A percentile compares a stretch with the other conserved stretches of the same genome.
Evolutionary conservation across 2,113 vertebrate species (phyloP).

Genomic region (Microtus oregoni): DNA sequence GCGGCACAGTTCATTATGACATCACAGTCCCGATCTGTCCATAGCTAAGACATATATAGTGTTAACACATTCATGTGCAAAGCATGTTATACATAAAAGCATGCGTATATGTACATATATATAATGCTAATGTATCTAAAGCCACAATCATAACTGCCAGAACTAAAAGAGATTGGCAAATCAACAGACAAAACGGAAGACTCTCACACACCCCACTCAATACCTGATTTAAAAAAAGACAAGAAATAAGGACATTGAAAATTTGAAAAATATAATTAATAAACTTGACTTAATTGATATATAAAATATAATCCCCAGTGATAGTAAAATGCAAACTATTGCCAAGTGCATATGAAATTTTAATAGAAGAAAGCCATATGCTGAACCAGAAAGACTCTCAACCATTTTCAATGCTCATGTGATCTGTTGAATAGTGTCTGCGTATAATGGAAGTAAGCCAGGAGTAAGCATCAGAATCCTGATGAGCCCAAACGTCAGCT

Average conservation of each 20-base stretch:
- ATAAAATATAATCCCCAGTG: not conserved
- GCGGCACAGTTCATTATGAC: not conserved
- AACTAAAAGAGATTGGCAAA: not conserved
- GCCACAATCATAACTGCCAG: not conserved
- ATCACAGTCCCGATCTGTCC: too few relatives aligned
- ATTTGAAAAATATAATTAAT: not conserved
- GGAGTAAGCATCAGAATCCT: not conserved
- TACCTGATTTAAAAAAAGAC: not conserved
- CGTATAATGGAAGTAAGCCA: not conserved
- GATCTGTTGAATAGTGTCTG: not conserved
- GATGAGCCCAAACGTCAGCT: not conserved
- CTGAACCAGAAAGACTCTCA: not conserved
- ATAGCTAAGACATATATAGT: too few relatives aligned
- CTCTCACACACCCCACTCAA: not conserved
- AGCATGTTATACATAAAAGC: too few relatives aligned
- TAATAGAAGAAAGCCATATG: not conserved
- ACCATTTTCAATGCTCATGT: not conserved
- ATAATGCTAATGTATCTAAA: not conserved
- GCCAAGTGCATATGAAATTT: not conserved
- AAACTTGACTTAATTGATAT: not conserved
- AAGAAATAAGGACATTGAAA: slow-evolving; percentile 5
- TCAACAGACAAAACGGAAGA: not conserved
- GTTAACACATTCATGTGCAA: not conserved
- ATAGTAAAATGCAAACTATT: slow-evolving; percentile 15
- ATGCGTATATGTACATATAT: not conserved